A percentile compares a stretch with the other conserved stretches of the same genome.
phyloP scores from a whole-genome alignment of 2,113 vertebrate species.

The Neolamprologus sp. region DNA sequence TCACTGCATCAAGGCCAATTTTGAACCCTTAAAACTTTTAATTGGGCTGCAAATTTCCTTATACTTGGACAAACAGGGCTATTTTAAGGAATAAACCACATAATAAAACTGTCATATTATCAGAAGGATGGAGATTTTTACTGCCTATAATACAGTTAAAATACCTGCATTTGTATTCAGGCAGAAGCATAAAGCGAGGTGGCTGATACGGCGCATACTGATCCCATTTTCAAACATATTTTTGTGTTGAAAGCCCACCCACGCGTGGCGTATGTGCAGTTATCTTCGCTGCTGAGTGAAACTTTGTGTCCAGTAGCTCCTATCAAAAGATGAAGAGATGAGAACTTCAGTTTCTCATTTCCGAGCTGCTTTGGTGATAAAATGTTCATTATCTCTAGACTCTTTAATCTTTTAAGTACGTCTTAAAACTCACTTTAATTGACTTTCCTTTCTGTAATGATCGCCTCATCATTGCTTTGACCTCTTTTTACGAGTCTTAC shows the following conservation, averaged over 20 bases:
- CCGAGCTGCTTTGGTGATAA: slow-evolving; percentile 19
- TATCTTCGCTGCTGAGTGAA: not conserved
- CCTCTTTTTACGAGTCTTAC: not conserved
- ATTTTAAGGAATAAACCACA: not conserved
- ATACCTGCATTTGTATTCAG: not conserved
- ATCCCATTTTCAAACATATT: not conserved
- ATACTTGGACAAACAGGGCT: not conserved
- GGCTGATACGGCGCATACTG: not conserved
- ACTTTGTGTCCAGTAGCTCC: not conserved
- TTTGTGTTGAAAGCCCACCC: not conserved
- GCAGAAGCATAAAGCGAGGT: not conserved
- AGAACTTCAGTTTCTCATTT: not conserved
- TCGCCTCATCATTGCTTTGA: slow-evolving; percentile 2
- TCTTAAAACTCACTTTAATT: slow-evolving; percentile 18
- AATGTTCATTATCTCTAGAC: not conserved
- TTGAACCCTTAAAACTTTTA: not conserved
- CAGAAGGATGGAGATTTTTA: not conserved
- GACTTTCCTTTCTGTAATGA: slow-evolving; percentile 1
- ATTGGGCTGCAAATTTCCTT: not conserved
- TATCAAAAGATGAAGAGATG: not conserved
- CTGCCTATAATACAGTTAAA: not conserved
- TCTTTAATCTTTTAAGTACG: not conserved
- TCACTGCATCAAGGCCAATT: not conserved
- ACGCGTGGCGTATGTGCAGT: not conserved
- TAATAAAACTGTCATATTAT: not conserved